A percentile compares a stretch with the other conserved stretches of the same genome.
Evolutionary conservation across 2,888 invertebrate species (phyloP).

Genomic region (Pammene aurita): DNA sequence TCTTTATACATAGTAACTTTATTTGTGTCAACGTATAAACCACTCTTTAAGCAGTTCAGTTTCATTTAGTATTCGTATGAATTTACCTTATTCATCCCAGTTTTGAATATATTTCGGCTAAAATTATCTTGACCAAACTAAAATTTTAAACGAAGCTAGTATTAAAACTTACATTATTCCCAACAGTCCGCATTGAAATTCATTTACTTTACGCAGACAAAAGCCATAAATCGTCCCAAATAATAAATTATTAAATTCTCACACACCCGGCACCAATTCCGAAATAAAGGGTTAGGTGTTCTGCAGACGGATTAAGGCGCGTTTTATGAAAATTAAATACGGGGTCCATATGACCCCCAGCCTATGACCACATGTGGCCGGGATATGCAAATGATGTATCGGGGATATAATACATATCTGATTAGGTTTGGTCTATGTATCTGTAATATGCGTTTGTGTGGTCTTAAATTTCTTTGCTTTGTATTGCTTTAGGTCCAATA

Average conservation of each 20-base stretch:
- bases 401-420: constrained; percentile 65
- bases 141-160: constrained; percentile 20
- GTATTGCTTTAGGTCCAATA: not conserved
- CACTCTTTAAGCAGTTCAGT: too few relatives aligned
- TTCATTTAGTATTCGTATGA: not conserved
- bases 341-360: constrained; percentile 73
- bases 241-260: constrained; percentile 42
- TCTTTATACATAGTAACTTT: too few relatives aligned
- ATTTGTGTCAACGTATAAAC: too few relatives aligned
- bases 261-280: constrained; percentile 65
- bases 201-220: constrained; percentile 39
- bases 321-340: constrained; percentile 83
- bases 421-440: constrained; percentile 51
- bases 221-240: constrained; percentile 37
- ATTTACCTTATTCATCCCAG: not conserved
- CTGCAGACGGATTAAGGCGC: constrained; percentile 78
- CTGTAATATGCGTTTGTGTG: constrained; percentile 32
- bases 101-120: not conserved
- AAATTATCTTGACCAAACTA: not conserved
- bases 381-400: constrained; percentile 81
- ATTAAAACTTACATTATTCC: constrained; percentile 23
- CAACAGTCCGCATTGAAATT: constrained; percentile 32
- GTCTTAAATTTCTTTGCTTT: constrained; percentile 17
- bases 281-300: constrained; percentile 74
- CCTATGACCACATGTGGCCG: constrained; percentile 79